Evolutionary conservation across 2,113 vertebrate species (phyloP), one percentile per base, ranked within the genome.

Genomic region (Todiramphus chloris): DNA sequence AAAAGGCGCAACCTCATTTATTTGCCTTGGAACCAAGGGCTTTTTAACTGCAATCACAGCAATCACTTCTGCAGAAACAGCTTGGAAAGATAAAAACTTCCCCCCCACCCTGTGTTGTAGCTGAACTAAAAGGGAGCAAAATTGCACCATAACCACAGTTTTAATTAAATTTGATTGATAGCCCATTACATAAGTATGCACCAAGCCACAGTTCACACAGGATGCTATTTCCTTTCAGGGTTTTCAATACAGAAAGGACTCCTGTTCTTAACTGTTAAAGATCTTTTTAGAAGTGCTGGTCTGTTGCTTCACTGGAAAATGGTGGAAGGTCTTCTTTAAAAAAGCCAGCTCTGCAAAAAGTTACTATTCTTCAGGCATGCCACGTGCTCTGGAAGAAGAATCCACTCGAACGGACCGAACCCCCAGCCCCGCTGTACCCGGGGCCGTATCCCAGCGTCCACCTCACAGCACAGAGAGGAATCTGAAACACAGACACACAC

Each of bases 91-190:
- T 30, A 80, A 73, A 92, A 93, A 83, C 80, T 50, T 31, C 24
- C 24, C 50, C 6, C 23, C 72, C 46, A 17, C 46, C 19, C 41
- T 0, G 7, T 21, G 25, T 20, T 2, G 1, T 3, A 63, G 73
- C 18, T 81, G 25, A 80, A 89, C n/a, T 77, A 51, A 66, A 69
- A 86, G 30, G 55, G 31, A 90, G 79, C 41, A 44, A 94, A 95
- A 94, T 25, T 41, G 74, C 1, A 0, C 13, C 16, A 2, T 72
- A 66, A 91, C 4, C 39, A 30, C 33, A 62, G 48, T 76, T 90
- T 97, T 93, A 96, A 94, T 95, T 94, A 96, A 93, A 64, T 88
- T 28, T 93, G 82, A 95, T 24, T 89, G 88, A 93, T 81, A 86
- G 69, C 55, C 30, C 63, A 74, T 20, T 86, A 35, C 73, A 16